Base-by-base conservation (phyloP, 2,888 invertebrate species). In the Endomychus coccineus region DNA sequence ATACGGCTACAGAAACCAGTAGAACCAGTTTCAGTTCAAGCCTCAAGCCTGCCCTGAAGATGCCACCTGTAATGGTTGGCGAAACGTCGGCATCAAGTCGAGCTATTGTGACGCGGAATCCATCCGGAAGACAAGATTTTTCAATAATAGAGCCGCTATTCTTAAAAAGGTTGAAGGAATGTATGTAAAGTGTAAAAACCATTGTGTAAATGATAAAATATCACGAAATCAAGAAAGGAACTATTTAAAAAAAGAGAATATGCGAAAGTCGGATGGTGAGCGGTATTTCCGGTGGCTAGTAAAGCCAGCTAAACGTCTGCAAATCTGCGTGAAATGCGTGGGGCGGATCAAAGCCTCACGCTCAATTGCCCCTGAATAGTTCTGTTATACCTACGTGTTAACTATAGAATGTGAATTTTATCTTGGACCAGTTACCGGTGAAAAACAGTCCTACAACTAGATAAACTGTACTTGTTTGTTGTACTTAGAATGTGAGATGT, bases 241-340 rank as follows among this genome's bases (percentile, higher is more conserved):
- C 6, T 19, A n/a, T 7, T 7, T 19, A 19, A n/a, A n/a, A n/a
- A 3, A n/a, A 27, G 28, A 31, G 32, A 39, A 36, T 43, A 44
- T 32, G 31, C 37, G 34, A 46, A 46, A 49, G 43, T 47, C 40
- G 12, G 38, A 44, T 30, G 41, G 46, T 45, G 47, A 49, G 50
- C 45, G 43, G 49, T 46, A 48, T 55, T 55, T 58, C 58, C 58
- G 58, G 56, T 56, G 50, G 51, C 47, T 47, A 45, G 40, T 46
- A 51, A 52, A 51, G 50, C 48, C 46, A 39, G 52, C 54, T 59
- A 61, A 61, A 61, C 53, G 58, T 61, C 59, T 54, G 58, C 55
- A 62, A 62, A 64, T 64, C 62, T 53, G 58, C 61, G 61, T 64
- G 61, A 64, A 64, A 64, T 62, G 52, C 58, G 52, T 57, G 59